Conservation (phyloP, 2,797 vertebrate species). For the Sardinella longiceps region DNA sequence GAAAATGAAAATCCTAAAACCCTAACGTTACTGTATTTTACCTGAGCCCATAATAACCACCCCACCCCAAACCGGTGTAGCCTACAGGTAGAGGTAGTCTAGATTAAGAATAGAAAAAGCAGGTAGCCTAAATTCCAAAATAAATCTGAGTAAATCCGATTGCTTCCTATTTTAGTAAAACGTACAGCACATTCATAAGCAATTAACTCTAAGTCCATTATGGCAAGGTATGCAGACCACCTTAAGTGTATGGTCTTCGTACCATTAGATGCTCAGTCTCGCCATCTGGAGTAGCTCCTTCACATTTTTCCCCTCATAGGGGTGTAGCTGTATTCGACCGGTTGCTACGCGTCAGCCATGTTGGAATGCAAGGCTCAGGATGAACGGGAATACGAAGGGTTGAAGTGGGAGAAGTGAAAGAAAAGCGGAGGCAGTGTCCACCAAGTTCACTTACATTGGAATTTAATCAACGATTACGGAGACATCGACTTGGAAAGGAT, state of each 20-base stretch:
- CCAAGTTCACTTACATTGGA: conserved; percentile 11
- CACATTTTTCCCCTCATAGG: conserved; percentile 24
- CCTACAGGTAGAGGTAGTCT: not conserved
- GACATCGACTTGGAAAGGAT: not conserved
- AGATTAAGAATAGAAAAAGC: not conserved
- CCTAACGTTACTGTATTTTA: not conserved
- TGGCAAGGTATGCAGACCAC: conserved; percentile 11
- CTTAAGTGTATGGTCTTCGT: not conserved
- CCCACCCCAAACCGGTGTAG: not conserved
- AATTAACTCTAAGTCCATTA: not conserved
- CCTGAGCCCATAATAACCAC: not conserved
- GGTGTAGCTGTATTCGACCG: conserved; percentile 38
- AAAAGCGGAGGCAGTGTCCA: conserved; percentile 21
- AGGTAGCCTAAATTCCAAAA: not conserved
- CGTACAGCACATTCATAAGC: not conserved
- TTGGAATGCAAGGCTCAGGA: conserved; percentile 58
- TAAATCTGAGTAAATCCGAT: not conserved
- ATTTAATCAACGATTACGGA: conserved; percentile 29
- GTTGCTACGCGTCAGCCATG: conserved; percentile 58
- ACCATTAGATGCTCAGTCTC: conserved; percentile 19
- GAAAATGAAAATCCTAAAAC: too few species aligned
- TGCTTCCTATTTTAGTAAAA: not conserved
- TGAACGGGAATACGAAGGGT: conserved; percentile 35
- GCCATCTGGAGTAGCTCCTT: conserved; percentile 23
- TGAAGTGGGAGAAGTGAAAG: conserved; percentile 31